Evolutionary conservation across 1,140 invertebrate genomes (phyloP).

Genomic region (Nylanderia fulva): DNA sequence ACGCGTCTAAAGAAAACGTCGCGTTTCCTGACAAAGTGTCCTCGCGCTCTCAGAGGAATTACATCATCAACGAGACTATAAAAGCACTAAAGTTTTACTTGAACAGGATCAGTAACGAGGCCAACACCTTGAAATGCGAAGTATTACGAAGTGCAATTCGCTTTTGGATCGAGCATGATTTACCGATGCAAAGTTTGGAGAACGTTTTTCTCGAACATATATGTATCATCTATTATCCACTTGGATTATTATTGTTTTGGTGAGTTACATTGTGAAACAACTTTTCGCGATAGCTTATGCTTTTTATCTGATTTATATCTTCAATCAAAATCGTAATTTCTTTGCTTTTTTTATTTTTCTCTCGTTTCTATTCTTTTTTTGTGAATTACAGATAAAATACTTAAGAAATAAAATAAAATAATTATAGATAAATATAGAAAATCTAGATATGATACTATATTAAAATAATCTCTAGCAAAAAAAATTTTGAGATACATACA

Average conservation of each 20-base stretch:
- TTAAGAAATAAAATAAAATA: no score
- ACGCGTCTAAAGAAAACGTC: slow-evolving; percentile 40
- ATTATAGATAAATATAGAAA: neutral
- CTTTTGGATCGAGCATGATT: slow-evolving; percentile 85
- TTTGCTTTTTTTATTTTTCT: neutral
- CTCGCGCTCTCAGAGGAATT: slow-evolving; percentile 59
- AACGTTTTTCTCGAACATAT: slow-evolving; percentile 83
- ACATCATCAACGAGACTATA: slow-evolving; percentile 75
- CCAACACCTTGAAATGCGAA: slow-evolving; percentile 79
- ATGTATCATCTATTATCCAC: slow-evolving; percentile 83
- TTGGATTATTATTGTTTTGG: slow-evolving; percentile 85
- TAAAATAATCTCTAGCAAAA: neutral
- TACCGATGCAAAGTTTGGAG: slow-evolving; percentile 84
- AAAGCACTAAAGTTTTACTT: slow-evolving; percentile 84
- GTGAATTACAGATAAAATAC: neutral
- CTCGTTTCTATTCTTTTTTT: neutral
- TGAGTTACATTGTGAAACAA: slow-evolving; percentile 65
- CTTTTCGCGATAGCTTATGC: slow-evolving; percentile 59
- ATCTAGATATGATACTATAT: neutral
- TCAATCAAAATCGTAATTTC: neutral
- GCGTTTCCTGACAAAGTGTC: neutral
- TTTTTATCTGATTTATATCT: neutral
- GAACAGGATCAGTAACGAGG: slow-evolving; percentile 82
- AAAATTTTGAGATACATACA: neutral
- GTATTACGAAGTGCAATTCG: slow-evolving; percentile 81